Evolutionary conservation across 2,797 vertebrate genomes (phyloP).

Genomic region (Octomys mimax): DNA sequence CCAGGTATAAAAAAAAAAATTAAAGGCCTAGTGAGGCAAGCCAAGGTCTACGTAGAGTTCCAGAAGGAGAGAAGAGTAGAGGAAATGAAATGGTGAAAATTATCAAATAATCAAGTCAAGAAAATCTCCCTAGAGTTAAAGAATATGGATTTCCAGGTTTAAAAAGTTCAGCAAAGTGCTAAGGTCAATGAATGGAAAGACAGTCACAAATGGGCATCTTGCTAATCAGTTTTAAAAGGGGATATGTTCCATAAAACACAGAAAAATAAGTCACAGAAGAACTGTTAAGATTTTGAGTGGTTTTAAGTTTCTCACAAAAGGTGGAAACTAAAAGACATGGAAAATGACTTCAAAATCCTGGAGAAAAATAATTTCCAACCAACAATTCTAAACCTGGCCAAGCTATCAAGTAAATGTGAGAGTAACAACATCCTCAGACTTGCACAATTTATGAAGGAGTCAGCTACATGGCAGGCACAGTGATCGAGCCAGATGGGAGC

Average conservation of each 20-base stretch:
- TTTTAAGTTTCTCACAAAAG: constrained; percentile 10
- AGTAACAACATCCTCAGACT: constrained; percentile 61
- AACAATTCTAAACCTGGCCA: constrained; percentile 58
- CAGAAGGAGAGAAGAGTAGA: constrained; percentile 14
- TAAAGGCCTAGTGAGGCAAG: background rate
- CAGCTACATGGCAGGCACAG: background rate
- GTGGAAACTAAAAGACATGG: constrained; percentile 41
- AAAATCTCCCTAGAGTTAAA: constrained; percentile 53
- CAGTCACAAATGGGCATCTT: constrained; percentile 17
- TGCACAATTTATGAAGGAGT: constrained; percentile 3
- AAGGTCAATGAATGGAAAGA: constrained; percentile 40
- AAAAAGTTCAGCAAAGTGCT: constrained; percentile 39
- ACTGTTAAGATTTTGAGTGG: background rate
- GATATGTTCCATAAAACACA: background rate
- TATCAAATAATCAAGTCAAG: constrained; percentile 31
- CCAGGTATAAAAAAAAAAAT: background rate
- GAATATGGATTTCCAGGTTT: constrained; percentile 43
- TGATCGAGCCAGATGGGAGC: background rate
- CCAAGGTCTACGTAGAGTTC: background rate
- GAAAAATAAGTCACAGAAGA: constrained; percentile 41
- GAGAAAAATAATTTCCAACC: constrained; percentile 64
- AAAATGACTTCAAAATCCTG: constrained; percentile 63
- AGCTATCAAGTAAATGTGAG: constrained; percentile 44
- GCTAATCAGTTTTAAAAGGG: background rate
- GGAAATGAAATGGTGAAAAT: constrained; percentile 61